phyloP scores from a whole-genome alignment of 2,888 invertebrate species.

The Parasteatoda lunata region DNA sequence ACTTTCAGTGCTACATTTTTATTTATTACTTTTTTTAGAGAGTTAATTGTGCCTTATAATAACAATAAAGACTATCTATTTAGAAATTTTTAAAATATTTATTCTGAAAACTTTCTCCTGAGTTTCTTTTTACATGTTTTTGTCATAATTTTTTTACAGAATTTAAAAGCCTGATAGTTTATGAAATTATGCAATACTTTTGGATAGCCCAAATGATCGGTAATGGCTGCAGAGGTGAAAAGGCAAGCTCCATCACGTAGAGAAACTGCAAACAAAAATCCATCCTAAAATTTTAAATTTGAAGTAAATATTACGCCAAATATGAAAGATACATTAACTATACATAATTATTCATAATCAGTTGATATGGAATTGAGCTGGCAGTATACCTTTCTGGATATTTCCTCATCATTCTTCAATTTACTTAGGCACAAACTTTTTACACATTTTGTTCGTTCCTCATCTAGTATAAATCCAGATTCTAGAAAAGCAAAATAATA shows the following conservation, averaged over 20 bases:
- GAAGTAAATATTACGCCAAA: neutral
- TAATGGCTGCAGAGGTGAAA: slow-evolving; percentile 49
- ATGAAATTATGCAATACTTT: slow-evolving; percentile 33
- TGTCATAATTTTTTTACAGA: too few relatives aligned
- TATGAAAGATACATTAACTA: too few relatives aligned
- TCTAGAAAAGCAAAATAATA: slow-evolving; percentile 1
- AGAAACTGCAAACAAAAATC: slow-evolving; percentile 63
- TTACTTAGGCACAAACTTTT: slow-evolving; percentile 49
- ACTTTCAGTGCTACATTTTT: too few relatives aligned
- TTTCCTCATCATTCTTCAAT: slow-evolving; percentile 34
- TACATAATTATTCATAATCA: too few relatives aligned
- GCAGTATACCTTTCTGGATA: neutral
- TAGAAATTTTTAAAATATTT: too few relatives aligned
- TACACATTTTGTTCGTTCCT: slow-evolving; percentile 20
- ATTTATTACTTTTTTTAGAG: too few relatives aligned
- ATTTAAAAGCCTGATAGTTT: neutral
- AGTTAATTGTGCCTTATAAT: too few relatives aligned
- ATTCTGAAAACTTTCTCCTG: too few relatives aligned
- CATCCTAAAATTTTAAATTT: slow-evolving; percentile 45
- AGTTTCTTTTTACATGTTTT: too few relatives aligned
- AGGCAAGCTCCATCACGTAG: slow-evolving; percentile 64
- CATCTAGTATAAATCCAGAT: slow-evolving; percentile 35
- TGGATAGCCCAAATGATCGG: slow-evolving; percentile 57
- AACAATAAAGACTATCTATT: too few relatives aligned
- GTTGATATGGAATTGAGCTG: neutral